phyloP scores from a whole-genome alignment of 2,888 invertebrate genomes.

The Molanna angustata region DNA sequence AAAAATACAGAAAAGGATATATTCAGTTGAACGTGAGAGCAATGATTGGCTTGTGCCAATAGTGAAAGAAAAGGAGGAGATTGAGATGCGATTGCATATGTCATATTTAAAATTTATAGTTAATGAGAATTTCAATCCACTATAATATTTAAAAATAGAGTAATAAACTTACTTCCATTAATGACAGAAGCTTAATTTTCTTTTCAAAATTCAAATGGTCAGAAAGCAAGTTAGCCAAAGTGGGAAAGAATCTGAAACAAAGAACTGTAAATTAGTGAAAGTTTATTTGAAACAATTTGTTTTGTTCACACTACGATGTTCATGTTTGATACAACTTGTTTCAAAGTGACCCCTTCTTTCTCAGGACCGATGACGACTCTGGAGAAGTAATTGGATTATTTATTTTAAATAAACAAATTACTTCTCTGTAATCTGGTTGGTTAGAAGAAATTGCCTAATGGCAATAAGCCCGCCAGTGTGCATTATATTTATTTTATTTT shows the following conservation, averaged over 20 bases:
- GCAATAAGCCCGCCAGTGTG: too few relatives aligned
- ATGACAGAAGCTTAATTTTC: slow-evolving; percentile 58
- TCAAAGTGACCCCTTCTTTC: neutral
- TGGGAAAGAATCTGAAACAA: slow-evolving; percentile 60
- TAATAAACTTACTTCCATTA: slow-evolving; percentile 56
- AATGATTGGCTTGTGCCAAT: too few relatives aligned
- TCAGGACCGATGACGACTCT: too few relatives aligned
- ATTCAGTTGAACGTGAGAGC: too few relatives aligned
- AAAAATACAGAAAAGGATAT: too few relatives aligned
- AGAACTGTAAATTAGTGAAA: neutral
- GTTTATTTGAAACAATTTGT: neutral
- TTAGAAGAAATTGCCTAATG: too few relatives aligned
- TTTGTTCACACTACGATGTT: neutral
- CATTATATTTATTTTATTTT: too few relatives aligned
- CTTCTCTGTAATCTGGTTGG: too few relatives aligned
- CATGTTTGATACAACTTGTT: neutral
- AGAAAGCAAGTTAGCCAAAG: slow-evolving; percentile 59
- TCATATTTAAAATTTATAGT: neutral
- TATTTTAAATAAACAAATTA: too few relatives aligned
- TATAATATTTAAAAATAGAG: neutral
- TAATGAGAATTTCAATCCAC: neutral
- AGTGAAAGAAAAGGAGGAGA: too few relatives aligned
- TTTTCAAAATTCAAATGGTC: slow-evolving; percentile 62
- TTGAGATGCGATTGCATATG: too few relatives aligned
- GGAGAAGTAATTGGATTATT: too few relatives aligned